Conservation (phyloP, 30 jellyfish, hydroid and myxozoan species). For the Aurelia aurita complex sp. Pacific region DNA sequence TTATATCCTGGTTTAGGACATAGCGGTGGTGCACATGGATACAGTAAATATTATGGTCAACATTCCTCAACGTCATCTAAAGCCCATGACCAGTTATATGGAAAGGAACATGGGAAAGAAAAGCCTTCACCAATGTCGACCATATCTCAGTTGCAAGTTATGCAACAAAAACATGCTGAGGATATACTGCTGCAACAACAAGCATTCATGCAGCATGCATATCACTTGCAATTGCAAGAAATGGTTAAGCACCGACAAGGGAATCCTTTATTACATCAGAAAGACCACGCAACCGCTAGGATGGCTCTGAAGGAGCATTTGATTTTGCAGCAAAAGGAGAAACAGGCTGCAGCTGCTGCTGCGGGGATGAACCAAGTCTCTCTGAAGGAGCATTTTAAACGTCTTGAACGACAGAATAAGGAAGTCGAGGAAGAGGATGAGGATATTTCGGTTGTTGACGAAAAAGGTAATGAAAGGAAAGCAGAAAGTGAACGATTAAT, state of each 20-base stretch:
- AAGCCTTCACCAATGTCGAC: slow-evolving; percentile 50
- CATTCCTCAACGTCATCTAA: slow-evolving; percentile 10
- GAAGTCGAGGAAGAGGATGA: slow-evolving; percentile 90
- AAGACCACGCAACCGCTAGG: slow-evolving; percentile 82
- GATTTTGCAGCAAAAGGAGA: slow-evolving; percentile 77
- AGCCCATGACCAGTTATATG: slow-evolving; percentile 23
- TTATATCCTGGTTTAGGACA: slow-evolving; percentile 61
- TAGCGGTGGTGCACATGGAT: slow-evolving; percentile 22
- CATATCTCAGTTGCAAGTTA: slow-evolving; percentile 47
- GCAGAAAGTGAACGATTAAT: slow-evolving; percentile 51
- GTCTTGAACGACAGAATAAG: slow-evolving; percentile 80
- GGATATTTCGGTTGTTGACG: slow-evolving; percentile 72
- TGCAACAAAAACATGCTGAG: slow-evolving; percentile 76
- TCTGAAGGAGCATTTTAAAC: slow-evolving; percentile 72
- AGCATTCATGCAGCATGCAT: slow-evolving; percentile 66
- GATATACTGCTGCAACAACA: slow-evolving; percentile 72
- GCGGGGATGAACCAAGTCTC: slow-evolving; percentile 74
- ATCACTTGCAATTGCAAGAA: slow-evolving; percentile 56
- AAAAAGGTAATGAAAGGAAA: slow-evolving; percentile 20
- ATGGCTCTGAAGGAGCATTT: slow-evolving; percentile 84
- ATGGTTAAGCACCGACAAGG: slow-evolving; percentile 49
- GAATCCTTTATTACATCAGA: slow-evolving; percentile 54
- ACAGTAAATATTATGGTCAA: slow-evolving; percentile 32
- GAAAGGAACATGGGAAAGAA: slow-evolving; percentile 53
- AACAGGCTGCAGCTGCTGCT: slow-evolving; percentile 78